Evolutionary conservation across 1,140 invertebrate species (phyloP).

Genomic region (Colletes gigas): DNA sequence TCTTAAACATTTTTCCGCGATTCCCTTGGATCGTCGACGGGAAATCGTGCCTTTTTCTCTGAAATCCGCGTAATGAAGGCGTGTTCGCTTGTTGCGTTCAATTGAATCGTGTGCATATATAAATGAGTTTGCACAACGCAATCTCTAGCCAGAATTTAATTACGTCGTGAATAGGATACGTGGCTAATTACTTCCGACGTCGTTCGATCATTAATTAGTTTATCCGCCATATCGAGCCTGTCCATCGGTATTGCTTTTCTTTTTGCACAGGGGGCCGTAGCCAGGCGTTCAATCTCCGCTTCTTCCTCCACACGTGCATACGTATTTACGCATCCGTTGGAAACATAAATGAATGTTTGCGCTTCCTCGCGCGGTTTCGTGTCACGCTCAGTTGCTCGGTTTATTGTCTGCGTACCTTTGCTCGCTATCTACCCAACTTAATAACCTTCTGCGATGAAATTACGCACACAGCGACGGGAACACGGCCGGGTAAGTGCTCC

Average conservation of each 20-base stretch:
- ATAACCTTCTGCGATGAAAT: constrained; percentile 31
- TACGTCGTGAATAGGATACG: constrained; percentile 62
- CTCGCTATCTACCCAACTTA: constrained; percentile 18
- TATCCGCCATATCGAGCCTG: constrained; percentile 59
- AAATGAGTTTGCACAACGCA: constrained; percentile 4
- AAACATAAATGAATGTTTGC: constrained; percentile 40
- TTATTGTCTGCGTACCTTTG: constrained; percentile 34
- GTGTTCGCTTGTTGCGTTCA: not conserved
- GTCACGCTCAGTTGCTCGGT: constrained; percentile 34
- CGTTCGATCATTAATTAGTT: constrained; percentile 74
- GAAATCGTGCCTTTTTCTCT: not conserved
- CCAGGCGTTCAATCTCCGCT: constrained; percentile 11
- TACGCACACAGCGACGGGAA: not conserved
- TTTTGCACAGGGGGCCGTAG: constrained; percentile 28
- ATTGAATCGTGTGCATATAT: not conserved
- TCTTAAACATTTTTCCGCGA: no score
- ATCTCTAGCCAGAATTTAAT: constrained; percentile 59
- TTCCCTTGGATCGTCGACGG: no score
- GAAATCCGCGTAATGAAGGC: not conserved
- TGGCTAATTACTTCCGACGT: constrained; percentile 75
- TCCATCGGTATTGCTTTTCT: constrained; percentile 40
- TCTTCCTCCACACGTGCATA: constrained; percentile 36
- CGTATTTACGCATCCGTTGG: constrained; percentile 35
- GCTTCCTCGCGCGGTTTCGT: constrained; percentile 30
- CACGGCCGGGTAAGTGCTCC: not conserved